Evolutionary conservation across 2,113 vertebrate genomes (phyloP), one percentile per base, ranked within the genome.

Genomic region (Myocastor coypus): DNA sequence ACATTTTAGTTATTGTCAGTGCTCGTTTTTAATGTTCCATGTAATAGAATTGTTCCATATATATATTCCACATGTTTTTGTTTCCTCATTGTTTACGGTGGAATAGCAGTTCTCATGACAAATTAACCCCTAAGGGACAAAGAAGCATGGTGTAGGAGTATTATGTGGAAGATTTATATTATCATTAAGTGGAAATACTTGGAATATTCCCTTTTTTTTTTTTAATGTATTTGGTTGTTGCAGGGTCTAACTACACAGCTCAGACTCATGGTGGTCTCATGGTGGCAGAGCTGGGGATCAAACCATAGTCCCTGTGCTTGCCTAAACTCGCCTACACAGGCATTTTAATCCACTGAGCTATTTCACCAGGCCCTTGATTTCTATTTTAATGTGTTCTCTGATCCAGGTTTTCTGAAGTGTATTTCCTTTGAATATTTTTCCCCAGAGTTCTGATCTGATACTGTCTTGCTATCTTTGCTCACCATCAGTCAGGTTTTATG

Each of bases 331-430:
- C 55, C 55, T 57, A 57, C 5, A 16, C 17, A 57, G 55, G 55
- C 55, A 5, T 16, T 57, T 57, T 57, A 57, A 16, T 57, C 55
- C 16, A 16, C 55, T 57, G 55, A 57, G 55, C 55, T 57, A 17
- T 52, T 2, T 57, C 4, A 16, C 16, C 55, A 57, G 19, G 19
- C 55, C 55, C 55, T 57, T 93, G n/a, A 81, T 57, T 89, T 30
- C 42, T 17, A 30, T 91, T 89, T 95, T 90, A 86, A 59, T 96
- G 28, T 83, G 28, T 59, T 88, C 52, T 93, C n/a, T 87, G 94
- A 83, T 30, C 34, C 59, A 68, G 22, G 7, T 78, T 50, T 64
- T 66, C 66, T 73, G 34, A 59, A 66, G 46, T 75, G 11, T 91
- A 57, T 94, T 81, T 91, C 42, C 59, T 32, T 77, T 78, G 28